These are phyloP conservation scores for Picus viridis DNA, from an alignment of 2,797 vertebrate genomes.

Conservation along the genomic window DNA sequence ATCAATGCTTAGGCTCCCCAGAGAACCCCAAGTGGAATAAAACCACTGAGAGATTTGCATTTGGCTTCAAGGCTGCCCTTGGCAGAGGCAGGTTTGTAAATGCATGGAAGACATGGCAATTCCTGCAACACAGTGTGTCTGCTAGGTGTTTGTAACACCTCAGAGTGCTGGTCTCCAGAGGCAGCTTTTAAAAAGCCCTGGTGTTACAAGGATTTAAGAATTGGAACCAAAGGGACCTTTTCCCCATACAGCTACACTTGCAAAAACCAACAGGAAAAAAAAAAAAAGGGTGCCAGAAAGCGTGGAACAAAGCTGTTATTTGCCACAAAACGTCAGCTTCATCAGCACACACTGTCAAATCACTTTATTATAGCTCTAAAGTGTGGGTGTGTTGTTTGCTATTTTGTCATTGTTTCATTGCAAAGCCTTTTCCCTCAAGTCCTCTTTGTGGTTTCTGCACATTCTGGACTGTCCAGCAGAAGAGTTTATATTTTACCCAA, in stretches of 20 bases:
- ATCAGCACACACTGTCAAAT: not conserved
- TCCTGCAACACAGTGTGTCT: not conserved
- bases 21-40: not conserved
- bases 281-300: not conserved
- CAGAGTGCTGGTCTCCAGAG: not conserved
- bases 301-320: not conserved
- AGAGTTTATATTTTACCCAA: not conserved
- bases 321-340: not conserved
- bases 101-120: not conserved
- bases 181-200: not conserved
- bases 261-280: not conserved
- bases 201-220: not conserved
- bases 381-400: not conserved
- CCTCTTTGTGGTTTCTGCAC: not conserved
- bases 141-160: not conserved
- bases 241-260: not conserved
- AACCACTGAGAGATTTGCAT: not conserved
- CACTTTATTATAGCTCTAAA: not conserved
- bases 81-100: not conserved
- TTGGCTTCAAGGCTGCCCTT: not conserved
- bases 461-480: not conserved
- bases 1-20: not conserved
- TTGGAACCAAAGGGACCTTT: not conserved
- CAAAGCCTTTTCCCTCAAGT: constrained; percentile 1
- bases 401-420: not conserved